A percentile compares a stretch with the other conserved stretches of the same genome.
phyloP scores from a whole-genome alignment of 2,797 vertebrate genomes.

The Neosilurus hyrtlii region DNA sequence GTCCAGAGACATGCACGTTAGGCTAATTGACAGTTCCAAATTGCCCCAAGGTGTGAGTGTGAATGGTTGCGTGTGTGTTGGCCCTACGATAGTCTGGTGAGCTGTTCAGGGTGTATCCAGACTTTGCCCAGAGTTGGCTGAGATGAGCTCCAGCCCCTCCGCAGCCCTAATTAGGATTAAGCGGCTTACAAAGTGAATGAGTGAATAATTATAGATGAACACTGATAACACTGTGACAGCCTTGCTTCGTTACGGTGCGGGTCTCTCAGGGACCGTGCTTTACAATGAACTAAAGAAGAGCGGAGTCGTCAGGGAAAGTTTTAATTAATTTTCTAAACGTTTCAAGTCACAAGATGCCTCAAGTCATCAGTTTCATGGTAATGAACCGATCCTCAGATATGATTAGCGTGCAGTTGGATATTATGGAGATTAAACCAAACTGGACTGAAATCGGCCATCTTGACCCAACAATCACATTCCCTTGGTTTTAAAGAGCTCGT shows the following conservation, averaged over 20 bases:
- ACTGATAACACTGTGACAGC: neutral
- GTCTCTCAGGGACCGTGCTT: neutral
- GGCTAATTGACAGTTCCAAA: too few species aligned
- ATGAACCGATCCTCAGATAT: constrained; percentile 14
- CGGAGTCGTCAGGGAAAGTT: constrained; percentile 11
- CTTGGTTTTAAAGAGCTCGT: neutral
- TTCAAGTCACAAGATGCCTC: neutral
- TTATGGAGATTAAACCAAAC: neutral
- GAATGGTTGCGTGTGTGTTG: too few species aligned
- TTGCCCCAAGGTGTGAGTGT: too few species aligned
- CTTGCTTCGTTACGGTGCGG: neutral
- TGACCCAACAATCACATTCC: neutral
- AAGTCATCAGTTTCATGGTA: neutral
- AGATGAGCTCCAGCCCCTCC: too few species aligned
- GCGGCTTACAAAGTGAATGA: neutral
- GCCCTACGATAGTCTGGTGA: too few species aligned
- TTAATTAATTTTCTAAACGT: constrained; percentile 1
- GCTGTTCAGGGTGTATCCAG: too few species aligned
- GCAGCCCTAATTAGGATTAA: too few species aligned
- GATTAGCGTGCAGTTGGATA: neutral
- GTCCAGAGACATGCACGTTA: too few species aligned
- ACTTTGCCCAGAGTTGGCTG: too few species aligned
- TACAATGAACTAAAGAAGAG: neutral
- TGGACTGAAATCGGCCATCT: neutral
- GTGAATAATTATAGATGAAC: constrained; percentile 29